Evolutionary conservation across 2,797 vertebrate genomes (phyloP).

Genomic region (Macrochelys suwanniensis): DNA sequence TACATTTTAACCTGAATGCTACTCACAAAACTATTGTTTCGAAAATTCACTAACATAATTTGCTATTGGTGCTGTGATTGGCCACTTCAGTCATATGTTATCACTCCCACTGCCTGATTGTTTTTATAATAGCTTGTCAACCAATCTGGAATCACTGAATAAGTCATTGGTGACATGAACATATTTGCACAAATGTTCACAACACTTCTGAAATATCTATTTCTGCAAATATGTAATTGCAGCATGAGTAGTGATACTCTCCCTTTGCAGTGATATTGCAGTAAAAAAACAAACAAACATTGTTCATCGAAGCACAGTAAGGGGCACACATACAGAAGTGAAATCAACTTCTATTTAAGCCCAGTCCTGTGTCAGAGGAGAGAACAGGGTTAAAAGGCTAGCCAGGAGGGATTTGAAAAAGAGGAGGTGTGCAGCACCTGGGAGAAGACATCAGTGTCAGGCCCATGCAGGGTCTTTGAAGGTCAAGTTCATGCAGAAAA

Average conservation of each 20-base stretch:
- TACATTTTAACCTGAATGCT: neutral
- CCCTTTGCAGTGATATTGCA: neutral
- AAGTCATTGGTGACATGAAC: neutral
- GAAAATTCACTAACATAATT: neutral
- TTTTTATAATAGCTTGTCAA: neutral
- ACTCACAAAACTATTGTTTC: neutral
- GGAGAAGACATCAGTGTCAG: neutral
- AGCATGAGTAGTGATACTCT: neutral
- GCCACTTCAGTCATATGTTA: accelerated
- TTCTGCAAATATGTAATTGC: neutral
- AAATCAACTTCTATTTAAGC: neutral
- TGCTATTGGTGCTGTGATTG: neutral
- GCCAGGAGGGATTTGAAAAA: neutral
- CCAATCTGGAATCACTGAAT: neutral
- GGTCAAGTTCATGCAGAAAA: neutral
- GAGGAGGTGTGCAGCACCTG: neutral
- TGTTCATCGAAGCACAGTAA: neutral
- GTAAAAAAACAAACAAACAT: neutral
- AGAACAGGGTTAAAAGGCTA: neutral
- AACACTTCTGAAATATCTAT: neutral
- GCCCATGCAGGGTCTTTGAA: neutral
- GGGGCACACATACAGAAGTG: neutral
- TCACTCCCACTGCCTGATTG: neutral
- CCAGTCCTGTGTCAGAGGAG: slow-evolving; percentile 2
- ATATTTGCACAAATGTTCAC: neutral